Conservation (phyloP, 2,113 vertebrate genomes). For the Corythoichthys haematopterus region DNA sequence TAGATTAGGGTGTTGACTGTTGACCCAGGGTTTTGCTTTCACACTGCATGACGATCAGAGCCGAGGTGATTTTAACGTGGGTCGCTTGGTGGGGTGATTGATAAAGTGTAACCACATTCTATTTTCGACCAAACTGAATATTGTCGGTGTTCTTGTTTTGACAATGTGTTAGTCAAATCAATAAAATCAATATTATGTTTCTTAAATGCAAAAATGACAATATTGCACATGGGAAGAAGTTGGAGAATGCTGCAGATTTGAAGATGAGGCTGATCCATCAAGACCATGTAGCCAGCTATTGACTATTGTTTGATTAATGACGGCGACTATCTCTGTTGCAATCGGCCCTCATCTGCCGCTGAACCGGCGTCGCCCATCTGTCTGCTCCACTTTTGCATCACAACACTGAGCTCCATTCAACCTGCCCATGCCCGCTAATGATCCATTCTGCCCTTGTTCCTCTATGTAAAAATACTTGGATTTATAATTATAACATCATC, state of each 20-base stretch:
- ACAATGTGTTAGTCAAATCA: too few species aligned
- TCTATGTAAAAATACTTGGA: slow-evolving; percentile 64
- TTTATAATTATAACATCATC: slow-evolving; percentile 71
- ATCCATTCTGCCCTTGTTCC: slow-evolving; percentile 64
- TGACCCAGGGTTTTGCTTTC: too few species aligned
- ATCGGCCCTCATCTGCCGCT: slow-evolving; percentile 60
- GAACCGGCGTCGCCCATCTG: slow-evolving; percentile 56
- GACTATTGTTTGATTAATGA: slow-evolving; percentile 64
- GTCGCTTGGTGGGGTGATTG: too few species aligned
- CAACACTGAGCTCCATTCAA: slow-evolving; percentile 52
- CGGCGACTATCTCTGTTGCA: slow-evolving; percentile 32
- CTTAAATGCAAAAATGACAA: not conserved
- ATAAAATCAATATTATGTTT: not conserved
- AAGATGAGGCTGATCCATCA: slow-evolving; percentile 27
- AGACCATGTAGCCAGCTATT: slow-evolving; percentile 41
- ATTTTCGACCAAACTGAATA: not conserved
- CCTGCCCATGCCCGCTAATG: slow-evolving; percentile 40
- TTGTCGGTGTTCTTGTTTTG: not conserved
- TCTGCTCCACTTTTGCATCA: slow-evolving; percentile 63
- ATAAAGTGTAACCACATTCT: slow-evolving; percentile 4
- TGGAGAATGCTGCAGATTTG: not conserved
- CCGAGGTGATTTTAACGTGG: too few species aligned
- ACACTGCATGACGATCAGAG: too few species aligned
- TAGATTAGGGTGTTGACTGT: too few species aligned
- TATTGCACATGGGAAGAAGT: not conserved